Evolutionary conservation across 2,113 vertebrate genomes (phyloP).

Genomic region (Antennarius striatus): DNA sequence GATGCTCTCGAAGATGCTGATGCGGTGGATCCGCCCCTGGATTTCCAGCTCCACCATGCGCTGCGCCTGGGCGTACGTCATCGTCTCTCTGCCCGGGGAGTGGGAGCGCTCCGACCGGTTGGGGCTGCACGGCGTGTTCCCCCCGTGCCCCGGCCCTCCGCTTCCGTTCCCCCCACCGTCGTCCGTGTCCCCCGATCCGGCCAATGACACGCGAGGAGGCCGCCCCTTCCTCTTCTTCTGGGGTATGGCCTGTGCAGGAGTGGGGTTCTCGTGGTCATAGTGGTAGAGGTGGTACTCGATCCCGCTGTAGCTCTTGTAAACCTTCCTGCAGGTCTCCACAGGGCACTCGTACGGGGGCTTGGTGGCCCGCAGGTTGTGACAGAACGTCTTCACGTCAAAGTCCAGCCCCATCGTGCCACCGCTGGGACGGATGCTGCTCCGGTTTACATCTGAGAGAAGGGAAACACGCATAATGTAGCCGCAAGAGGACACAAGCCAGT

Average conservation of each 20-base stretch:
- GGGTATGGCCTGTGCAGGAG: constrained; percentile 85
- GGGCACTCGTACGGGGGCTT: constrained; percentile 99
- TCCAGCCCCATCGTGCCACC: constrained; percentile 90
- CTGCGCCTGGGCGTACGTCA: constrained; percentile 97
- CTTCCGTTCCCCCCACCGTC: constrained; percentile 72
- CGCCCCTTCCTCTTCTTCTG: constrained; percentile 96
- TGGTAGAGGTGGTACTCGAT: constrained; percentile 98
- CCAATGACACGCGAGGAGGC: constrained; percentile 81
- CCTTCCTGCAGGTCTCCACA: constrained; percentile 94
- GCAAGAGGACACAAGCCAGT: too few species aligned
- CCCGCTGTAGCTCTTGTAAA: constrained; percentile 98
- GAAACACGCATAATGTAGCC: constrained; percentile 14
- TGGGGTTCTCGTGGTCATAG: constrained; percentile 97
- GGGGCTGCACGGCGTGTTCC: constrained; percentile 84
- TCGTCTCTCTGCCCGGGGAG: constrained; percentile 91
- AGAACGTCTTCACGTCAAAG: constrained; percentile 98
- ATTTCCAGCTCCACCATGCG: constrained; percentile 97
- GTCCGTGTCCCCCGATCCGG: constrained; percentile 72
- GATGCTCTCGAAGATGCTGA: constrained; percentile 97
- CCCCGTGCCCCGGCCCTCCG: constrained; percentile 69
- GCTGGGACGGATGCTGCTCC: constrained; percentile 61
- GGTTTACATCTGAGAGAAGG: constrained; percentile 77
- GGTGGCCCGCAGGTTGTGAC: constrained; percentile 94
- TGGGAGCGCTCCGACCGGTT: constrained; percentile 90
- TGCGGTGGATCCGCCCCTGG: constrained; percentile 93